Percentiles rank a stretch among this genome's conserved stretches.
Conservation (phyloP, 2,888 invertebrate genomes). For the Eupelmus urozonus region DNA sequence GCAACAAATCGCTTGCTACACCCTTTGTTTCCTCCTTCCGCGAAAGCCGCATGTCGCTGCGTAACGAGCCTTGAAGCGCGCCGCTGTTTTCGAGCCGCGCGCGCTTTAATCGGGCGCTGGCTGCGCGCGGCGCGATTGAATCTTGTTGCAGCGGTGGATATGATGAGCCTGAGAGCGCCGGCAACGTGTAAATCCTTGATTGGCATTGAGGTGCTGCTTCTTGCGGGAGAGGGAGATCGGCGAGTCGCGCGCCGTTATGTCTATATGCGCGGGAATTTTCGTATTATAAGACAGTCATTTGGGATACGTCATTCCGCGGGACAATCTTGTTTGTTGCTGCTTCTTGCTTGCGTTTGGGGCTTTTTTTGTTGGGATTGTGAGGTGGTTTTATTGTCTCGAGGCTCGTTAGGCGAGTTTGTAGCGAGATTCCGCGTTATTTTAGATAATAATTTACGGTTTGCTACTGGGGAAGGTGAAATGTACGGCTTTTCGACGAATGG, state of each 20-base stretch:
- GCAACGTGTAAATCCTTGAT: constrained; percentile 33
- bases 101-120: not conserved
- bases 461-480: too few relatives aligned
- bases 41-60: constrained; percentile 28
- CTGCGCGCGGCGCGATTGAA: constrained; percentile 13
- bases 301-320: constrained; percentile 14
- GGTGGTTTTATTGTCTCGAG: too few relatives aligned
- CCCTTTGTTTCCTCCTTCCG: constrained; percentile 21
- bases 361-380: too few relatives aligned
- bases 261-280: not conserved
- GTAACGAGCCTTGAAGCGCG: not conserved
- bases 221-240: constrained; percentile 5
- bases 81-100: not conserved
- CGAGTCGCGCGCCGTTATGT: constrained; percentile 17
- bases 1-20: not conserved
- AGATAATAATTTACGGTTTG: too few relatives aligned
- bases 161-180: not conserved
- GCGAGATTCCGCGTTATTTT: too few relatives aligned
- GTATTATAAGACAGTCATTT: not conserved
- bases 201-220: constrained; percentile 25
- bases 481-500: too few relatives aligned
- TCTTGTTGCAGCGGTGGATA: not conserved
- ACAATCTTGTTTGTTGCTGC: not conserved
- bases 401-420: too few relatives aligned
- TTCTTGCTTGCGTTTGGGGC: not conserved